A percentile compares a stretch with the other conserved stretches of the same genome.
Conservation (phyloP, 2,888 invertebrate species). For the Sarcophaga variegata region DNA sequence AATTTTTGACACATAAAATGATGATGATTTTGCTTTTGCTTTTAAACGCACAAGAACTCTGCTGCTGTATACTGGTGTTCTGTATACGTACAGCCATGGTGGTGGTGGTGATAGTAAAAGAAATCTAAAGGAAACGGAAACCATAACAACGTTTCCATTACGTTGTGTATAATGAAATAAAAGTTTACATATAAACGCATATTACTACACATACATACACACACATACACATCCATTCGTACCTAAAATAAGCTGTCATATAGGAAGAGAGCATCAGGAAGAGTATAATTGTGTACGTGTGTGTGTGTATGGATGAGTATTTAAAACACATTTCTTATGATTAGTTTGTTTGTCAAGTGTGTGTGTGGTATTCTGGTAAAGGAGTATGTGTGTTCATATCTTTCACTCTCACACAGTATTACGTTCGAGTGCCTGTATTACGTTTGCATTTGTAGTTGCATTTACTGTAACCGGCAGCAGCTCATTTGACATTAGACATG, state of each 20-base stretch:
- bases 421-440: neutral
- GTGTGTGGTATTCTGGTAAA: conserved; percentile 2
- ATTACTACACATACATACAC: neutral
- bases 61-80: too few relatives aligned
- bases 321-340: conserved; percentile 43
- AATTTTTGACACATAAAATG: conserved; percentile 63
- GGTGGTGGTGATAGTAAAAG: neutral
- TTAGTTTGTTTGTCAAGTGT: conserved; percentile 51
- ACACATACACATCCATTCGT: neutral
- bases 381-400: neutral
- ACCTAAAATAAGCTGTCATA: too few relatives aligned
- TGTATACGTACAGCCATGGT: neutral
- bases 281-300: neutral
- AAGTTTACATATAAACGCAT: conserved; percentile 1
- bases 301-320: neutral
- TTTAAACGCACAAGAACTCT: neutral
- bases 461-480: conserved; percentile 62
- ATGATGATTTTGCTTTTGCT: conserved; percentile 53
- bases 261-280: too few relatives aligned
- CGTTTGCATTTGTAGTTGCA: conserved; percentile 36
- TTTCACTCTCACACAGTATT: neutral
- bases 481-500: conserved; percentile 70
- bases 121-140: neutral
- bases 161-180: neutral
- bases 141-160: neutral